These are phyloP conservation scores for Lepus timidus DNA, from an alignment of 2,113 vertebrate genomes.

Conservation along the genomic window DNA sequence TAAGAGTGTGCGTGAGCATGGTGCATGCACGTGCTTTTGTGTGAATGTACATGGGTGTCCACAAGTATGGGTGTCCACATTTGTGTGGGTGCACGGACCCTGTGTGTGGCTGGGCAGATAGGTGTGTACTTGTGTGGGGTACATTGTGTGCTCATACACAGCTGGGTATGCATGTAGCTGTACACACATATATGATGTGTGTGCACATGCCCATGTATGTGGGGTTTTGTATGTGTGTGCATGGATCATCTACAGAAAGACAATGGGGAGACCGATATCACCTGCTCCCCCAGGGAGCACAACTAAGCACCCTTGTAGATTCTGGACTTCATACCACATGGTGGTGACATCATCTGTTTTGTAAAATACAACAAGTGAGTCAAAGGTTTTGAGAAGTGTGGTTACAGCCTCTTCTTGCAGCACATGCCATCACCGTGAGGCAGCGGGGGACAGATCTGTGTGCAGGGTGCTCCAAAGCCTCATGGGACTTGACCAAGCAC, in stretches of 20 bases:
- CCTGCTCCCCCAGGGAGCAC: background rate
- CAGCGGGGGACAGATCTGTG: background rate
- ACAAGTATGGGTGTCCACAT: no score
- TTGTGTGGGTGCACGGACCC: background rate
- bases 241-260: background rate
- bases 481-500: accelerated
- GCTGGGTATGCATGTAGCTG: background rate
- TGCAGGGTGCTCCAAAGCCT: background rate
- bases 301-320: background rate
- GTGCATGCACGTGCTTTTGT: background rate
- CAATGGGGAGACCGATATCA: background rate
- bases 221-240: background rate
- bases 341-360: background rate
- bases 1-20: background rate
- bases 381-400: background rate
- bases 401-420: background rate
- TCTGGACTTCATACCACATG: background rate
- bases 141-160: no score
- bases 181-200: background rate
- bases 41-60: no score
- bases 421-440: background rate
- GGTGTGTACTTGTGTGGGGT: background rate
- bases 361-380: background rate
- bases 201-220: background rate
- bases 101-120: no score